Evolutionary conservation across 2,888 invertebrate species (phyloP), one percentile per base, ranked within the genome.

Genomic region (Lampropteryx suffumata): DNA sequence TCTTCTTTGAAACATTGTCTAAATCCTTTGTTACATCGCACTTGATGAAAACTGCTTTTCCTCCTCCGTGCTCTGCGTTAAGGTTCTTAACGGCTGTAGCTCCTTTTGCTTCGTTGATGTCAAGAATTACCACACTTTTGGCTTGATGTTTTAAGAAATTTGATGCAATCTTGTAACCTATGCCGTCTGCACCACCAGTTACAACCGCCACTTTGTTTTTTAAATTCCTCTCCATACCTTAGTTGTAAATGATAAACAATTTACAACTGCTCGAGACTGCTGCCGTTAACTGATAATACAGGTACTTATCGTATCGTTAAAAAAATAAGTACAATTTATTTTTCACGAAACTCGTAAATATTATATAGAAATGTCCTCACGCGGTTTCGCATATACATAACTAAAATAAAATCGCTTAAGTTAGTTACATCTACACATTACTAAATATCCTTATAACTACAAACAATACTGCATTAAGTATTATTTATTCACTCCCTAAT

Each of bases 101-200:
- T 30, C 55, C 58, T 26, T 26, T 30, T 10, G 21, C 44, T 45
- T 52, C 55, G 21, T 53, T 42, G 4, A 48, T 35, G 17, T 58
- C 58, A 10, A 91, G 59, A 17, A 77, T 69, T 14, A 73, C 71
- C 1, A 71, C 75, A 0, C 79, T 72, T 45, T 75, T 73, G 21
- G 79, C 73, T 30, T 88, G 55, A 29, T 61, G 57, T 36, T 40
- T 33, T 21, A 92, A 64, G 21, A 91, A 73, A 46, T 81, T 76
- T n/a, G 72, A 71, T 0, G 76, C 79, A 46, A 79, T 85, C 30
- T 70, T 71, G 21, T 79, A 72, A 1, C 91, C 91, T 39, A 91
- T 86, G 1, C 91, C 91, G 27, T 74, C 69, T 2, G 90, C 87
- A 14, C 82, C 91, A 1, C 92, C 91, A 1, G 91, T 91, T 17